Evolutionary conservation across 1,140 invertebrate species (phyloP), one percentile per base, ranked within the genome.

Genomic region (Diabrotica virgifera): DNA sequence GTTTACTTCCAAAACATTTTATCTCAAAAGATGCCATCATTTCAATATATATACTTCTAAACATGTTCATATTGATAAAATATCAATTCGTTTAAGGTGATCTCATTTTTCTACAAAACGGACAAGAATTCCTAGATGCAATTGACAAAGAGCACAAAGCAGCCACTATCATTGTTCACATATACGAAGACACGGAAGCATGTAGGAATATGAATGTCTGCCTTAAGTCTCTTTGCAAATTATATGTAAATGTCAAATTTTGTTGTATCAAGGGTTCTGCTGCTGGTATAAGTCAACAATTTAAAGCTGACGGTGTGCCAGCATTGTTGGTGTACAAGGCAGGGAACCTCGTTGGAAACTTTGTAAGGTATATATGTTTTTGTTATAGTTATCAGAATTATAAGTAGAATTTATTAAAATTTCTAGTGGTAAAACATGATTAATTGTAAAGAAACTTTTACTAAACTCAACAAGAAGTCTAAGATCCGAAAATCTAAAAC

Each of bases 221-320:
- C 77, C 79, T 98, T 40, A 84, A 86, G 55, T 85, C 86, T 63
- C 78, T 99, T 13, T 90, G 92, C 13, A 75, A 85, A 67, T 88
- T 95, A 62, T 96, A 97, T 83, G 85, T 88, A n/a, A 82, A 85
- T 64, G 88, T 95, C 0, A 98, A 98, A 79, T 98, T 98, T 80
- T 97, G 94, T 82, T 88, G 89, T 74, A 89, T 98, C 68, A 83
- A 87, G 72, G 92, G 85, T 57, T 87, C 87, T 11, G 78, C 84
- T 38, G 87, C 87, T 5, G 88, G 88, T 0, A 85, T 97, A 71
- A 96, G 93, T 75, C 82, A 85, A 52, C 87, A 89, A 71, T 98
- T 98, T 79, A 89, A 92, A 76, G 81, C 86, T 37, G 88, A 88
- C 70, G 97, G 96, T 12, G 87, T 98, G 2, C 97, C 97, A 38